These are phyloP conservation scores for Helleia helle DNA, from an alignment of 2,888 invertebrate genomes.

Conservation along the genomic window DNA sequence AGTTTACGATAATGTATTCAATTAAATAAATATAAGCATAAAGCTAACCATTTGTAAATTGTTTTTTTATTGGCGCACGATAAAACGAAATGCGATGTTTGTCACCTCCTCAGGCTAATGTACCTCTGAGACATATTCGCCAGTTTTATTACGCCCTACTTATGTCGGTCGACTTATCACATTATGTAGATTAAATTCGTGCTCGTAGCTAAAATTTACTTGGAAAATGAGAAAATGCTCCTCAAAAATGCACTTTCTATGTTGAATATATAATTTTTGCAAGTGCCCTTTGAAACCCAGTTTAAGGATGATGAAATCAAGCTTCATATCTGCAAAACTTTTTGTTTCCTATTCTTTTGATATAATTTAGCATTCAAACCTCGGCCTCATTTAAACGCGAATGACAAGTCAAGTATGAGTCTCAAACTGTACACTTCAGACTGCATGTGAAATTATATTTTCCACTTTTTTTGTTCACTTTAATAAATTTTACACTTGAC, in stretches of 20 bases:
- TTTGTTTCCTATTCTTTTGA: no score
- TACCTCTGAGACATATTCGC: neutral
- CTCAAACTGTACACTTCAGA: neutral
- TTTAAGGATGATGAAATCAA: no score
- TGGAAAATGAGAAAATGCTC: constrained; percentile 7
- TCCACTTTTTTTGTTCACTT: neutral
- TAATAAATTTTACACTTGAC: neutral
- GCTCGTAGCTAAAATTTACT: constrained; percentile 3
- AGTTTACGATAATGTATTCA: no score
- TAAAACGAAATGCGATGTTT: neutral
- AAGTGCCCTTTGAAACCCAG: constrained; percentile 1
- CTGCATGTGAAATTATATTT: neutral
- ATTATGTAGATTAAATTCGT: constrained; percentile 10
- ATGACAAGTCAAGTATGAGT: neutral
- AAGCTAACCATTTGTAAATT: neutral
- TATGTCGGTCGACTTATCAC: constrained; percentile 6
- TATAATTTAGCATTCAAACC: neutral
- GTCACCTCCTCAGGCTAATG: neutral
- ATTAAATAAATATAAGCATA: neutral
- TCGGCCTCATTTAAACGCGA: neutral
- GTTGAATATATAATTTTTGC: constrained; percentile 4
- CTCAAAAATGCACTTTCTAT: constrained; percentile 9
- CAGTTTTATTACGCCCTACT: neutral
- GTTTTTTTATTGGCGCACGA: neutral
- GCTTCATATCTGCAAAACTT: no score